These are phyloP conservation scores for Candoia aspera DNA, from an alignment of 2,113 vertebrate species.

Conservation along the genomic window DNA sequence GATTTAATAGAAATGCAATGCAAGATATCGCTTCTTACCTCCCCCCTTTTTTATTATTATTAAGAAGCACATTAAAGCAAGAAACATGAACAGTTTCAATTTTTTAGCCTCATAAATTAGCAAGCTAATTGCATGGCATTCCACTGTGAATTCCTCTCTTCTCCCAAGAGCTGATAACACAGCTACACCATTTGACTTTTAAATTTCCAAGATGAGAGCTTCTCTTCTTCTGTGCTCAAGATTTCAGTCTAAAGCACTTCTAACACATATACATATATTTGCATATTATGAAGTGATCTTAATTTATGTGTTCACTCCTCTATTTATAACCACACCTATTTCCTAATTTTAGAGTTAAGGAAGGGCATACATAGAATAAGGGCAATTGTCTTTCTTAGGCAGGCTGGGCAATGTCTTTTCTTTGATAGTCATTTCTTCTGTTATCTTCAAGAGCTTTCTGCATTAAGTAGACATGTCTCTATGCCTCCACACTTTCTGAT, in stretches of 20 bases:
- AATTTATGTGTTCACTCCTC: not conserved
- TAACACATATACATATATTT: not conserved
- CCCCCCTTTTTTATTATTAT: not conserved
- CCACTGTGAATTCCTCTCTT: not conserved
- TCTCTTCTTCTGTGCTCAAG: not conserved
- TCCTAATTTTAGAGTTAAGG: not conserved
- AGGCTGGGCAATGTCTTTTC: not conserved
- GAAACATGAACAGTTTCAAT: not conserved
- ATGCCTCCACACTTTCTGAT: not conserved
- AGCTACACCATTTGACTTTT: not conserved
- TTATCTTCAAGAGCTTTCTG: not conserved
- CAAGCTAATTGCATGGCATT: not conserved
- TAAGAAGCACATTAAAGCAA: not conserved
- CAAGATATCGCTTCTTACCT: not conserved
- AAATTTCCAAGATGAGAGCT: not conserved
- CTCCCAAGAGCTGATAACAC: not conserved
- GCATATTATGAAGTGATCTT: not conserved
- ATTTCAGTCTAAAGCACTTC: not conserved
- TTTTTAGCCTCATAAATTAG: not conserved
- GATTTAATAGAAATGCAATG: not conserved
- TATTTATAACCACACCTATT: not conserved
- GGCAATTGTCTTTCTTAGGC: not conserved
- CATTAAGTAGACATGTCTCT: not conserved
- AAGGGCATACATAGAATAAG: not conserved
- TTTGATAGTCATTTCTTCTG: not conserved